phyloP scores from a whole-genome alignment of 2,797 vertebrate genomes.

The Naso thynnoides region DNA sequence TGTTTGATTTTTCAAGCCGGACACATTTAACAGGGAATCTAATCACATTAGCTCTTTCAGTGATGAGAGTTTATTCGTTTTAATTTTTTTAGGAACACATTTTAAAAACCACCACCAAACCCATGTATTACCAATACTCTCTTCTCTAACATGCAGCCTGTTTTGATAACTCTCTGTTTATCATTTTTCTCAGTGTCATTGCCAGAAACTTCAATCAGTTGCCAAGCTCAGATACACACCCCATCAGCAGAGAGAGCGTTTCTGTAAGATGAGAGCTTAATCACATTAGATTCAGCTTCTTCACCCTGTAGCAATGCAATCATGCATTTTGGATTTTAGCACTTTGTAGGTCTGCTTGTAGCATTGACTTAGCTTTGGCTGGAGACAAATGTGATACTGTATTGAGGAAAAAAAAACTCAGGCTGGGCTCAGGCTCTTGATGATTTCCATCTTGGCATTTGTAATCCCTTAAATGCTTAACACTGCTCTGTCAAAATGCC shows the following conservation, averaged over 20 bases:
- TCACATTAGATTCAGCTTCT: slow-evolving; percentile 52
- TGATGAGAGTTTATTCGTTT: neutral
- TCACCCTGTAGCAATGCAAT: slow-evolving; percentile 26
- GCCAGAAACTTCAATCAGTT: slow-evolving; percentile 26
- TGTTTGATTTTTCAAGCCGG: neutral
- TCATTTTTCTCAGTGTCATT: slow-evolving; percentile 18
- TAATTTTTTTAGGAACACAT: neutral
- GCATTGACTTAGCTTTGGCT: slow-evolving; percentile 22
- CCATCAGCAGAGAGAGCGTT: slow-evolving; percentile 27
- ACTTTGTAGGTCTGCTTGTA: slow-evolving; percentile 31
- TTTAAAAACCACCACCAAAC: slow-evolving; percentile 1
- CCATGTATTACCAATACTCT: neutral
- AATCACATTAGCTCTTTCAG: neutral
- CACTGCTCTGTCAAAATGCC: slow-evolving; percentile 25
- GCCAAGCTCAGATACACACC: slow-evolving; percentile 35
- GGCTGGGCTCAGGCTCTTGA: too few species aligned
- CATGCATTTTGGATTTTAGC: slow-evolving; percentile 26
- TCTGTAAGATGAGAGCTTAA: slow-evolving; percentile 38
- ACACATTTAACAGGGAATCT: neutral
- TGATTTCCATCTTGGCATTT: slow-evolving; percentile 9
- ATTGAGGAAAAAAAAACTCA: slow-evolving; percentile 10
- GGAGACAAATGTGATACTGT: slow-evolving; percentile 9
- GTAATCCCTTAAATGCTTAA: slow-evolving; percentile 14
- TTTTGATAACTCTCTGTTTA: slow-evolving; percentile 32
- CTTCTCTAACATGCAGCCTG: neutral